Conservation (phyloP, 2,888 invertebrate genomes). For the Diploptera punctata region DNA sequence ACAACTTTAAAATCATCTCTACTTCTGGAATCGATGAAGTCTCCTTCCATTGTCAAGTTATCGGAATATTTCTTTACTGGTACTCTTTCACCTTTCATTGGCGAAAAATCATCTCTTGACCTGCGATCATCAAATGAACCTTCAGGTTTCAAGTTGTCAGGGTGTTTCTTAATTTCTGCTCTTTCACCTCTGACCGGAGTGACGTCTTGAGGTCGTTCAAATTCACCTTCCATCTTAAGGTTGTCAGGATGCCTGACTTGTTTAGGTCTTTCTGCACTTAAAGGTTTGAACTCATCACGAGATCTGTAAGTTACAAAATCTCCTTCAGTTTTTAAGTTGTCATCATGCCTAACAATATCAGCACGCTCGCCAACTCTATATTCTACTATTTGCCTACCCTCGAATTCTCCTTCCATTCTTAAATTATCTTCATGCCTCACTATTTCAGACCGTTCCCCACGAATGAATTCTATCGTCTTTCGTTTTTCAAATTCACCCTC, state of each 20-base stretch:
- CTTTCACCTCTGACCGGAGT: conserved; percentile 56
- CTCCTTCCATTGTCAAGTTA: conserved; percentile 54
- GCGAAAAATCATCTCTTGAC: conserved; percentile 57
- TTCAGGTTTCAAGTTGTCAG: conserved; percentile 58
- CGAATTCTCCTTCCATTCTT: conserved; percentile 49
- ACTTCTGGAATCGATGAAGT: conserved; percentile 54
- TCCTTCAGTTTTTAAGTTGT: conserved; percentile 75
- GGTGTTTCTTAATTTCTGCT: conserved; percentile 54
- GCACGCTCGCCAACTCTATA: conserved; percentile 62
- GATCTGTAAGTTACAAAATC: conserved; percentile 55
- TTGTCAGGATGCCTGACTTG: conserved; percentile 43
- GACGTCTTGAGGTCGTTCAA: conserved; percentile 51
- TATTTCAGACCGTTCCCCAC: conserved; percentile 56
- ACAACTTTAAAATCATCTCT: conserved; percentile 61
- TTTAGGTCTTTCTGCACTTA: conserved; percentile 38
- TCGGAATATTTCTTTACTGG: conserved; percentile 40
- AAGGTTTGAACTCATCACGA: conserved; percentile 50
- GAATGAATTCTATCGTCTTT: conserved; percentile 49
- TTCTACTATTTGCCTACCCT: conserved; percentile 61
- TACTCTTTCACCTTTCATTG: conserved; percentile 67
- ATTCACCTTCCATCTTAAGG: conserved; percentile 47
- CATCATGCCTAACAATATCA: conserved; percentile 60
- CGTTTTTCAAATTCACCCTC: conserved; percentile 50
- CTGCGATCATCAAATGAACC: conserved; percentile 51
- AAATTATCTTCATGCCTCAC: conserved; percentile 54